These are phyloP conservation scores for Corythoichthys intestinalis DNA, from an alignment of 2,113 vertebrate genomes.

Conservation along the genomic window DNA sequence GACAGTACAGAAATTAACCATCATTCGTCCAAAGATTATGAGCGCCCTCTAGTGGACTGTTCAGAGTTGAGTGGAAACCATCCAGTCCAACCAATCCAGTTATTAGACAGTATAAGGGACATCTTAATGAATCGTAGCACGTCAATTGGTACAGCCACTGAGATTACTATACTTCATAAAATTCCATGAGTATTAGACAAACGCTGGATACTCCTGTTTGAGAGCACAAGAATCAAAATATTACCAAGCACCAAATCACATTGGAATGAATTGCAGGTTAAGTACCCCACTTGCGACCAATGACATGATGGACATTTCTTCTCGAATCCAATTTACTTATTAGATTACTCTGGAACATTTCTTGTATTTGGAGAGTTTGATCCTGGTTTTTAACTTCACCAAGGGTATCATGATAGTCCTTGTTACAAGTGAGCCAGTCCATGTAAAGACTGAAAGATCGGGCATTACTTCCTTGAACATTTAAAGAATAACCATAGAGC, in stretches of 20 bases:
- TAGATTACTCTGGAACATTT: neutral
- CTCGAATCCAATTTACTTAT: neutral
- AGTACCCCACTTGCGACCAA: no score
- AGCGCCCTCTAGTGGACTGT: no score
- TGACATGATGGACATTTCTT: neutral
- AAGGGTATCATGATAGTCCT: neutral
- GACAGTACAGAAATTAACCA: no score
- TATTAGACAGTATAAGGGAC: conserved; percentile 38
- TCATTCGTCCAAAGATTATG: no score
- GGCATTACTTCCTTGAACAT: neutral
- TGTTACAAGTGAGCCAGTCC: neutral
- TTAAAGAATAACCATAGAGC: neutral
- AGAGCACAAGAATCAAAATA: no score
- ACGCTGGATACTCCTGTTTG: no score
- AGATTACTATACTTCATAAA: no score
- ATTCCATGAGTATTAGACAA: no score
- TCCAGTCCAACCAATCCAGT: conserved; percentile 58
- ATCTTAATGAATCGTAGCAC: neutral
- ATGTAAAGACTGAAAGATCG: neutral
- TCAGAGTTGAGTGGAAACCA: neutral
- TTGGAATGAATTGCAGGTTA: no score
- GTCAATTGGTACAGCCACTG: no score
- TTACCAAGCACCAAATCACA: no score
- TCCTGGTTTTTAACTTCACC: conserved; percentile 68
- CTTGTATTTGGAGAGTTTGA: conserved; percentile 63